These are phyloP conservation scores for Oreochromis grahami DNA, from an alignment of 2,797 vertebrate species.

Conservation along the genomic window DNA sequence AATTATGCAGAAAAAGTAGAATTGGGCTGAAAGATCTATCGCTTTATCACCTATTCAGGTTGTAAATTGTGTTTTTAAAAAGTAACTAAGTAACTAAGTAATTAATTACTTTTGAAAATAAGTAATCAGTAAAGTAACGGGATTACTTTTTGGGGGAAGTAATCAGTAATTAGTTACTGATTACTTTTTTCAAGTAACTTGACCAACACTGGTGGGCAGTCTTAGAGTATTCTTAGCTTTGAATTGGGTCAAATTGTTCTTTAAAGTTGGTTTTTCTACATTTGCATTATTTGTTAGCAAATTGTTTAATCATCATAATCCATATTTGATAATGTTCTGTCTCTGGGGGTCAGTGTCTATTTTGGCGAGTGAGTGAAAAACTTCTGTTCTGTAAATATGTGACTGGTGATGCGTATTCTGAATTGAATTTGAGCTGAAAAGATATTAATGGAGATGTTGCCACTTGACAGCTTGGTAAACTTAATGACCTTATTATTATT, in stretches of 20 bases:
- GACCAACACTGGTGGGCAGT: background rate
- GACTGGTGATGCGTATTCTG: background rate
- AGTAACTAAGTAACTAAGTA: too few relatives aligned
- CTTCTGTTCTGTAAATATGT: background rate
- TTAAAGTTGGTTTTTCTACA: background rate
- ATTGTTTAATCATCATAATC: background rate
- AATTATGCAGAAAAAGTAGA: too few relatives aligned
- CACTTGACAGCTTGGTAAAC: background rate
- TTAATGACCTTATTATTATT: background rate
- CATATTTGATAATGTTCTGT: background rate
- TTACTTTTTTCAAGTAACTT: too few relatives aligned
- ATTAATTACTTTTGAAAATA: too few relatives aligned
- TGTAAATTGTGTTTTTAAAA: too few relatives aligned
- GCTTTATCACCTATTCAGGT: too few relatives aligned
- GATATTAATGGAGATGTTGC: background rate
- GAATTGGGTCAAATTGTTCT: background rate
- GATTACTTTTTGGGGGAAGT: too few relatives aligned
- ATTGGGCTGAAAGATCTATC: too few relatives aligned
- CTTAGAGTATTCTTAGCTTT: background rate
- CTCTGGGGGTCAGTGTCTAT: accelerated
- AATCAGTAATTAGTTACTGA: too few relatives aligned
- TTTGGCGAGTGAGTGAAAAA: background rate
- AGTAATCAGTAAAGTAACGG: too few relatives aligned
- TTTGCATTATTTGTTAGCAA: background rate
- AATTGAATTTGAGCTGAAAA: background rate